Evolutionary conservation across 2,113 vertebrate species (phyloP).

Genomic region (Tamias sibiricus): DNA sequence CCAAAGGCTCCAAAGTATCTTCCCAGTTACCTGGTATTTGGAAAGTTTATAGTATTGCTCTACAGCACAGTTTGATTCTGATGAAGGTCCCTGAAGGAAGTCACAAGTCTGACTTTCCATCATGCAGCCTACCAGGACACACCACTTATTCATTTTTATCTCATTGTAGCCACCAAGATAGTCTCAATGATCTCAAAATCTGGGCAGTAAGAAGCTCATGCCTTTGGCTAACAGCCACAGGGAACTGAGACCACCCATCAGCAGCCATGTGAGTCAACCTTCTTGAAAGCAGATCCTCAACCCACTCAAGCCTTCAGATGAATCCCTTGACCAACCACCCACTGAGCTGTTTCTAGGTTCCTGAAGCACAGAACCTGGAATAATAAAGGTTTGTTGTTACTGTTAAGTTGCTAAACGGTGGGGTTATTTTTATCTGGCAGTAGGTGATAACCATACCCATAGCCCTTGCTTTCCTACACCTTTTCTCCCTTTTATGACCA

Average conservation of each 20-base stretch:
- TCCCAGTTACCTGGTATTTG: not conserved
- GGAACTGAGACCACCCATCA: not conserved
- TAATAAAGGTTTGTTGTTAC: not conserved
- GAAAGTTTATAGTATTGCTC: not conserved
- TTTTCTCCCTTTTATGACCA: not conserved
- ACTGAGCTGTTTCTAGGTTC: not conserved
- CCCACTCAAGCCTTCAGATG: not conserved
- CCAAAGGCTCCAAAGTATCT: not conserved
- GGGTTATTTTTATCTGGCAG: not conserved
- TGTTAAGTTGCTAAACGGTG: not conserved
- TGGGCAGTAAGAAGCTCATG: not conserved
- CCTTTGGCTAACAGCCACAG: not conserved
- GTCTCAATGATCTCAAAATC: not conserved
- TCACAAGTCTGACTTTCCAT: not conserved
- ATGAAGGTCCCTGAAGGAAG: not conserved
- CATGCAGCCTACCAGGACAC: not conserved
- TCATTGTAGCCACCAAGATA: not conserved
- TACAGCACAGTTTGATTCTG: not conserved
- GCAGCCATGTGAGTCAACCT: not conserved
- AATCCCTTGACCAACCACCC: not conserved
- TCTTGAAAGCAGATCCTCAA: not conserved
- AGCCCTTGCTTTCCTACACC: not conserved
- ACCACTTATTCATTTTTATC: not conserved
- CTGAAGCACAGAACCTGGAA: not conserved
- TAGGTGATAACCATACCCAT: not conserved